phyloP scores from a whole-genome alignment of 2,797 vertebrate species.

The Sylvia borin region DNA sequence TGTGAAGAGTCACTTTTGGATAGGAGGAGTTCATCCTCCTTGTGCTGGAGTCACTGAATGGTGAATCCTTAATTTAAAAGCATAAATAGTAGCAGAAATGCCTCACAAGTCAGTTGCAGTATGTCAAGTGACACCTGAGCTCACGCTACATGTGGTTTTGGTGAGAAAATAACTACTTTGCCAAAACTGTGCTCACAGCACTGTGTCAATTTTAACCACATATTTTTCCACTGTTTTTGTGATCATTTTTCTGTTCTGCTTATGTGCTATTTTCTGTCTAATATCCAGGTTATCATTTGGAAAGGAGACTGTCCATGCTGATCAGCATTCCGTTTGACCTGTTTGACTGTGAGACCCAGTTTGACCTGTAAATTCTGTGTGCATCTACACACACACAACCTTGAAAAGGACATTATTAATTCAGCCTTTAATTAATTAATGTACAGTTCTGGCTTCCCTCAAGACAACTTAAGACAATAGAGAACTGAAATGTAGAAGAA shows the following conservation, averaged over 20 bases:
- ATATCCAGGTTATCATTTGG: not conserved
- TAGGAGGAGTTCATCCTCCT: not conserved
- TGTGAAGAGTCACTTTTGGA: not conserved
- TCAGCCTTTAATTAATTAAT: not conserved
- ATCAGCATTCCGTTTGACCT: not conserved
- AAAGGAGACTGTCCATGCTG: not conserved
- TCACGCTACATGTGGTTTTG: rapidly evolving
- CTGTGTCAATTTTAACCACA: not conserved
- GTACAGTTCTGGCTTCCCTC: not conserved
- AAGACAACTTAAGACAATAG: not conserved
- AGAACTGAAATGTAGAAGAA: not conserved
- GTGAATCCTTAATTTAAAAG: not conserved
- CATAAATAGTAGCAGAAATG: not conserved
- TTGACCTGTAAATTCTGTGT: not conserved
- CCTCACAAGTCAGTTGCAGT: not conserved
- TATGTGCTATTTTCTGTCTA: not conserved
- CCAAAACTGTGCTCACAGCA: not conserved
- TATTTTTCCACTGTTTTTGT: not conserved
- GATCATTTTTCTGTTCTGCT: not conserved
- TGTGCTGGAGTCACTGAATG: not conserved
- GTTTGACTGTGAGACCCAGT: not conserved
- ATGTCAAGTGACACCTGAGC: not conserved
- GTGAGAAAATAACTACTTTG: not conserved
- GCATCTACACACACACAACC: not conserved
- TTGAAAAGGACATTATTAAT: not conserved